Conservation (phyloP, 2,113 vertebrate genomes). For the Isurus oxyrinchus region DNA sequence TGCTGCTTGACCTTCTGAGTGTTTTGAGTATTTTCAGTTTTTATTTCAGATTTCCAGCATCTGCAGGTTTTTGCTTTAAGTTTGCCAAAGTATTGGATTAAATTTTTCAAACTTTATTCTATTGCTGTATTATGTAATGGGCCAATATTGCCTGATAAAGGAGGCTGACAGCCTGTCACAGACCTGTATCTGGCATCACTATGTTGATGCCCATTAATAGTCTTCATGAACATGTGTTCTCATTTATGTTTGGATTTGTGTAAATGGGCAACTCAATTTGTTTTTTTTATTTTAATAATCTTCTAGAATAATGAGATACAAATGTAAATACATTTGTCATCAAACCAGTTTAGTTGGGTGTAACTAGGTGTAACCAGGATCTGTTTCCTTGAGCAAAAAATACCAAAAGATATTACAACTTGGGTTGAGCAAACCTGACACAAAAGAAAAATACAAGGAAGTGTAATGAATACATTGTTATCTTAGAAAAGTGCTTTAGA, state of each 20-base stretch:
- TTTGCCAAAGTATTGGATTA: not conserved
- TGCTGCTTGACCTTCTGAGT: not conserved
- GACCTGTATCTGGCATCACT: not conserved
- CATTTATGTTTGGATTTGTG: not conserved
- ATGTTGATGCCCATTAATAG: not conserved
- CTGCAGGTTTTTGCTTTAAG: not conserved
- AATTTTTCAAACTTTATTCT: not conserved
- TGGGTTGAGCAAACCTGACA: not conserved
- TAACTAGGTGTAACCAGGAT: not conserved
- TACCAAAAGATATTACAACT: not conserved
- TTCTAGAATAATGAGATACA: not conserved
- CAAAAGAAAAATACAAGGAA: not conserved
- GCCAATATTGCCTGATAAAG: not conserved
- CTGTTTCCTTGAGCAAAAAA: not conserved
- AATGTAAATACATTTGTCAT: not conserved
- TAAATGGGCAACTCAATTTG: not conserved
- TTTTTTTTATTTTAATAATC: not conserved
- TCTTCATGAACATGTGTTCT: not conserved
- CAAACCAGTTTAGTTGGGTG: slow-evolving; percentile 1
- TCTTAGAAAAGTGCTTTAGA: not conserved
- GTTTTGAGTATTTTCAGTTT: not conserved
- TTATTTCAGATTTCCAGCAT: not conserved
- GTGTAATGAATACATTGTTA: not conserved
- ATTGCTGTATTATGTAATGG: not conserved
- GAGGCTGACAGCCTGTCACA: not conserved